A percentile compares a stretch with the other conserved stretches of the same genome.
These are phyloP conservation scores for Thera obeliscata DNA, from an alignment of 2,888 invertebrate genomes.

Conservation along the genomic window DNA sequence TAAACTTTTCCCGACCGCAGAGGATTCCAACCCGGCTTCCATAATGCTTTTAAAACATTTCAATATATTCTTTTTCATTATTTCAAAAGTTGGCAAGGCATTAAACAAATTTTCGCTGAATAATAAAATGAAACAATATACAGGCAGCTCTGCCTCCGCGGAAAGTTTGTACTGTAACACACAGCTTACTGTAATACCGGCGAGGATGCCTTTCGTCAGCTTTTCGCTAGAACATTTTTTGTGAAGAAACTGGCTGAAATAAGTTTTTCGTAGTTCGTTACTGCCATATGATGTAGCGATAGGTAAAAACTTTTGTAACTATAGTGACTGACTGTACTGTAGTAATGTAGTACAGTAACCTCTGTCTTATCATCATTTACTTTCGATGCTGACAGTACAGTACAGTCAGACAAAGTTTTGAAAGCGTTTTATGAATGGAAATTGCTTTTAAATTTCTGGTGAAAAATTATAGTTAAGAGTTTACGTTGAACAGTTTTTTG, in stretches of 20 bases:
- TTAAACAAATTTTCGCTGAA: conserved; percentile 34
- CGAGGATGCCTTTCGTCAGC: conserved; percentile 26
- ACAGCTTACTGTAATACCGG: conserved; percentile 27
- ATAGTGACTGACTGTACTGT: no score
- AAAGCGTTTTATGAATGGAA: no score
- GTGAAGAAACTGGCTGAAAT: conserved; percentile 5
- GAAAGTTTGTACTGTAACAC: conserved; percentile 30
- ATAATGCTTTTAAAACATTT: conserved; percentile 13
- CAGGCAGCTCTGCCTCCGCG: conserved; percentile 18
- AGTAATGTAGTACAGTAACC: no score
- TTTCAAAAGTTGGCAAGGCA: conserved; percentile 30
- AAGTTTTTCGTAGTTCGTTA: conserved; percentile 22
- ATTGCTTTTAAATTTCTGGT: no score
- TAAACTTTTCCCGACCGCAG: not conserved
- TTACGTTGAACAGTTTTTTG: no score
- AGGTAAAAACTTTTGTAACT: no score
- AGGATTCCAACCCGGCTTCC: conserved; percentile 8
- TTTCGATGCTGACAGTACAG: no score
- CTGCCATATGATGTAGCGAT: not conserved
- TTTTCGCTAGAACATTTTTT: conserved; percentile 21
- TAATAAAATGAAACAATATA: conserved; percentile 31
- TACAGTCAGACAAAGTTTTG: no score
- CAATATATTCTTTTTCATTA: conserved; percentile 27
- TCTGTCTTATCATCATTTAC: no score
- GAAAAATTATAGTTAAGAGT: no score